phyloP scores from a whole-genome alignment of 1,140 invertebrate genomes.

The Euschistus heros region DNA sequence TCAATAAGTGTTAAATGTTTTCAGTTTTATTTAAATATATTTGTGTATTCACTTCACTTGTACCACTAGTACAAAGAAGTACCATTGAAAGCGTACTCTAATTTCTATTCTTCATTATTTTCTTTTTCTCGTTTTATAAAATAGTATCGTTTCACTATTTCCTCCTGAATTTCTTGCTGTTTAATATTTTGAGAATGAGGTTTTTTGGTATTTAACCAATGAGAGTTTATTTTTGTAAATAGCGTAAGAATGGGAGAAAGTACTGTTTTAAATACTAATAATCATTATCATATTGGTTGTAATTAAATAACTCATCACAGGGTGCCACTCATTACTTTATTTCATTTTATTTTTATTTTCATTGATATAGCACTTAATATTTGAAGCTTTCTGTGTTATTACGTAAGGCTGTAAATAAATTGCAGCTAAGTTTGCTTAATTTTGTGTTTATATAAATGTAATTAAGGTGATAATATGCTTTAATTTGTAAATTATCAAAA shows the following conservation, averaged over 20 bases:
- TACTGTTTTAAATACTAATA: constrained; percentile 14
- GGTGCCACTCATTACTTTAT: constrained; percentile 12
- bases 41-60: constrained; percentile 4
- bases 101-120: background rate
- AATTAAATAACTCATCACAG: constrained; percentile 15
- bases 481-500: constrained; percentile 13
- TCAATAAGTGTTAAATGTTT: background rate
- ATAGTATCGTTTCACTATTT: too few species aligned
- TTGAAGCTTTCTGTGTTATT: constrained; percentile 22
- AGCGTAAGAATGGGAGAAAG: constrained; percentile 21
- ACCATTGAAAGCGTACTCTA: background rate
- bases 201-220: constrained; percentile 18
- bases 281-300: constrained; percentile 10
- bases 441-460: background rate
- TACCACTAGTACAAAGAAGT: background rate
- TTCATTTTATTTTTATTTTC: constrained; percentile 12
- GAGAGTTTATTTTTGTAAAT: constrained; percentile 26
- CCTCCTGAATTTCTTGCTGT: background rate
- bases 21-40: background rate
- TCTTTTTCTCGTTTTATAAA: too few species aligned
- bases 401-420: constrained; percentile 2
- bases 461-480: constrained; percentile 5
- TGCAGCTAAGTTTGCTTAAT: constrained; percentile 4
- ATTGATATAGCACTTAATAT: constrained; percentile 22
- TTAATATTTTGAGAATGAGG: constrained; percentile 13